Evolutionary conservation across 1,140 invertebrate species (phyloP).

Genomic region (Ridgeia piscesae): DNA sequence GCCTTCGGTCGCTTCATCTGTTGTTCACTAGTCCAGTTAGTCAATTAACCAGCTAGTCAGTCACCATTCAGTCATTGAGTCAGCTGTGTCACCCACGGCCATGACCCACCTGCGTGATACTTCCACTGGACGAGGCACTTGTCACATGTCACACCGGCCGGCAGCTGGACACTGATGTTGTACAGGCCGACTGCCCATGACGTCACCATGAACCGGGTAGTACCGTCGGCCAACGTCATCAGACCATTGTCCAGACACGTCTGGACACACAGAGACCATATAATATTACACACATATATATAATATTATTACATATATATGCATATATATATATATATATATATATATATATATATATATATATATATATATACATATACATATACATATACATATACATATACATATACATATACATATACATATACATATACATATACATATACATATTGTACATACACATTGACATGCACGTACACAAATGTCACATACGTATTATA

Average conservation of each 20-base stretch:
- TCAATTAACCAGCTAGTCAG: not conserved
- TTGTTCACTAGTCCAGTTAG: not conserved
- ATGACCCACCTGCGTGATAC: conserved; percentile 49
- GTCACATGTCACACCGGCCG: conserved; percentile 41
- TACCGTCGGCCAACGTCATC: conserved; percentile 59
- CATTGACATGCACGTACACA: no score
- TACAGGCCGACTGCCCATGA: not conserved
- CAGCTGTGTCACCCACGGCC: not conserved
- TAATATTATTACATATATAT: no score
- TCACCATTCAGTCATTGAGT: not conserved
- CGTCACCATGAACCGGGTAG: conserved; percentile 33
- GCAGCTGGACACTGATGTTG: conserved; percentile 39
- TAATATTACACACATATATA: no score
- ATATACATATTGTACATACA: no score
- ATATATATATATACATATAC: no score
- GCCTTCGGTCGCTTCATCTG: not conserved
- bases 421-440: no score
- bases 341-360: no score
- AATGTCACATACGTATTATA: no score
- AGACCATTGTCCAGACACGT: conserved; percentile 63
- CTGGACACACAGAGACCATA: no score
- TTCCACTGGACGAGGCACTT: conserved; percentile 55
- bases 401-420: no score
- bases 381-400: no score
- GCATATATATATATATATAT: no score